Base-by-base conservation (phyloP, 2,888 invertebrate genomes). In the Ferdinandea cuprea region DNA sequence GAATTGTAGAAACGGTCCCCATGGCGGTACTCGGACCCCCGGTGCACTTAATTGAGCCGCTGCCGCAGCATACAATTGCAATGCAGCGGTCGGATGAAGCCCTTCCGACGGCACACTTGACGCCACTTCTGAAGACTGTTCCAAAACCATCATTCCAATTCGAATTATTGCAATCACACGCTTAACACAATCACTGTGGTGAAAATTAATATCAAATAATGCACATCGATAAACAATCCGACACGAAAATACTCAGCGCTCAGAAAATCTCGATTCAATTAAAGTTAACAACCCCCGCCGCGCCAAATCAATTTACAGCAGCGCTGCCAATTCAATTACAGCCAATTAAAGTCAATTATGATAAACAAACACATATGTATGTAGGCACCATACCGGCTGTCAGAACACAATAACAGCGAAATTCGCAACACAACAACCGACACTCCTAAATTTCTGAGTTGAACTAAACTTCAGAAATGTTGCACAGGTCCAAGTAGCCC, bases 31-130 rank as follows among this genome's bases (percentile, higher is more conserved):
- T 0, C 90, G 89, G 15, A 89, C 89, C 7, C 90, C 90, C 54
- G 89, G 89, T 37, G 89, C 90, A 85, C 90, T 69, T 79, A 90
- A 89, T 17, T 90, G 90, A 66, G 90, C 90, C 46, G 90, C 90
- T 66, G 90, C 90, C 50, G 90, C 90, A 21, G 90, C 90, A 73
- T 90, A 90, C 4, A 90, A 86, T 85, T 90, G 90, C 68, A 90
- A 85, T 28, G 90, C 90, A 54, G 90, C 89, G 72, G 90, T 90
- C 59, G 90, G 90, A 87, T 90, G 90, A 61, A 90, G 85, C 37
- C 89, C 89, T 86, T 90, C 90, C 88, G 90, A 89, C 85, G 87
- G 86, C 86, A 89, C 88, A 86, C 87, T 88, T 17, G 73, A 83
- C 25, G 72, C 68, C 42, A 78, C 78, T 58, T 83, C 78, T 13